These are phyloP conservation scores for Brachyrhaphis roseni DNA, from an alignment of 2,797 vertebrate genomes.

Conservation along the genomic window DNA sequence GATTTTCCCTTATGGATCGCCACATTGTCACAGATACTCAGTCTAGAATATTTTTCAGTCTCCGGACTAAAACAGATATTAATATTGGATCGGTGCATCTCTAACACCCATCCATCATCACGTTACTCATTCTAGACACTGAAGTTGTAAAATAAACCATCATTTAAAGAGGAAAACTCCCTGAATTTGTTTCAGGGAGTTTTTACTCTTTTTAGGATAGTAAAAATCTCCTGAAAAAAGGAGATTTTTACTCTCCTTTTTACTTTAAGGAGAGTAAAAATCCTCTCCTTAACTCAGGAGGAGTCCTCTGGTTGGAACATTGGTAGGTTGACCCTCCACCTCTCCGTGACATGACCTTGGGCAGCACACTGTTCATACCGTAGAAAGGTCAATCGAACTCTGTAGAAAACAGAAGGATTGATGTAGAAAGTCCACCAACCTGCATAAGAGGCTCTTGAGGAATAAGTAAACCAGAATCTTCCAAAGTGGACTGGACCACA, in stretches of 20 bases:
- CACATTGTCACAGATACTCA: too few species aligned
- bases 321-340: background rate
- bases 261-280: too few species aligned
- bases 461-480: background rate
- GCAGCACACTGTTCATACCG: background rate
- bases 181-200: too few species aligned
- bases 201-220: too few species aligned
- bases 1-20: too few species aligned
- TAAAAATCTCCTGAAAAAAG: too few species aligned
- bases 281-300: background rate
- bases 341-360: background rate
- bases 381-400: background rate
- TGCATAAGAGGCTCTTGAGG: background rate
- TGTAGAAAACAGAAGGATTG: background rate
- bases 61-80: too few species aligned
- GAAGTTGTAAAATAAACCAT: background rate
- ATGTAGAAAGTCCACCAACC: background rate
- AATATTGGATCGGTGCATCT: too few species aligned
- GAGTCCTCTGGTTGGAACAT: slow-evolving; percentile 9
- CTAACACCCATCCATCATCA: slow-evolving; percentile 1
- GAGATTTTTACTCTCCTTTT: too few species aligned
- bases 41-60: too few species aligned
- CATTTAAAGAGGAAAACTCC: background rate
- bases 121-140: background rate
- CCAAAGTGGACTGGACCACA: background rate